Evolutionary conservation across 2,113 vertebrate genomes (phyloP).

Genomic region (Epinephelus moara): DNA sequence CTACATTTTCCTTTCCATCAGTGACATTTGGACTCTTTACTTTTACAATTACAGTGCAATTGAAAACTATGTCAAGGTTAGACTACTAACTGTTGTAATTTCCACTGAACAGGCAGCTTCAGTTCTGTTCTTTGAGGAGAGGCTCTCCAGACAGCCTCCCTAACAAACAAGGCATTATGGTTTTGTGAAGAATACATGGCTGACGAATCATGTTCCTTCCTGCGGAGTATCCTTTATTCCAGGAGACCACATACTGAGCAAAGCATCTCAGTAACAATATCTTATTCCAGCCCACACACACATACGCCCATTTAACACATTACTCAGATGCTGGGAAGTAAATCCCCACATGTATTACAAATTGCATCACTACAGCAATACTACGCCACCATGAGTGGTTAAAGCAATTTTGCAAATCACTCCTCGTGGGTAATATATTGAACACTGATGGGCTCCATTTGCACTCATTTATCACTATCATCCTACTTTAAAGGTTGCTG

Average conservation of each 20-base stretch:
- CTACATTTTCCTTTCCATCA: neutral
- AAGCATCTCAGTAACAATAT: constrained; percentile 26
- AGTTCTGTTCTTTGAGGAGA: neutral
- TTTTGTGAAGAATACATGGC: constrained; percentile 2
- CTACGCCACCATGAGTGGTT: constrained; percentile 38
- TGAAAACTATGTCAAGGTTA: neutral
- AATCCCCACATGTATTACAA: constrained; percentile 45
- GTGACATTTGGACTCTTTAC: neutral
- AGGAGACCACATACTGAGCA: neutral
- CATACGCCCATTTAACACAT: constrained; percentile 35
- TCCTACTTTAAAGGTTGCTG: constrained; percentile 2
- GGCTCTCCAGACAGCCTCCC: neutral
- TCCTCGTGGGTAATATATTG: constrained; percentile 30
- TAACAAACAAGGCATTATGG: constrained; percentile 12
- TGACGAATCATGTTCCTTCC: neutral
- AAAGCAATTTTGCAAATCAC: constrained; percentile 58
- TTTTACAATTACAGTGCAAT: neutral
- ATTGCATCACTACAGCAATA: constrained; percentile 45
- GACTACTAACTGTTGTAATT: neutral
- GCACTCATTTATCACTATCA: constrained; percentile 39
- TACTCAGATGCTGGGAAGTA: constrained; percentile 27
- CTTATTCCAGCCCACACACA: constrained; percentile 16
- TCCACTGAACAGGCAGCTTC: neutral
- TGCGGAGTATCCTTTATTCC: neutral
- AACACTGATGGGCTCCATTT: constrained; percentile 40